A percentile compares a stretch with the other conserved stretches of the same genome.
phyloP scores from a whole-genome alignment of 2,888 invertebrate genomes.

The Euplagia quadripunctaria region DNA sequence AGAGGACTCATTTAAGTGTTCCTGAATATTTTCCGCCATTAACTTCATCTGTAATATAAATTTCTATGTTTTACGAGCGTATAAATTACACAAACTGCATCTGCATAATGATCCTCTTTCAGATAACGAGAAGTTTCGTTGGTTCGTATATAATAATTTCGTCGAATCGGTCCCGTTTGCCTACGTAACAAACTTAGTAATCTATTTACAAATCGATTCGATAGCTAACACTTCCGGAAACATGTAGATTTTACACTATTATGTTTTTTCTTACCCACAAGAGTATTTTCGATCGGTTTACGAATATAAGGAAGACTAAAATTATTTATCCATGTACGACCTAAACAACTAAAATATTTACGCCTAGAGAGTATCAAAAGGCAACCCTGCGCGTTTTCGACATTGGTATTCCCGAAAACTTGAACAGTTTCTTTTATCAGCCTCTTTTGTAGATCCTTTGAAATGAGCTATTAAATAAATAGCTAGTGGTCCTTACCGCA shows the following conservation, averaged over 20 bases:
- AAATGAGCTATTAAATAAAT: slow-evolving; percentile 69
- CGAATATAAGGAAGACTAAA: slow-evolving; percentile 13
- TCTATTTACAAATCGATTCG: neutral
- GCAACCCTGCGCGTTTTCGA: slow-evolving; percentile 44
- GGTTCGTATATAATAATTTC: slow-evolving; percentile 1
- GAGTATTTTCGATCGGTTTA: neutral
- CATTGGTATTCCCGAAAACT: slow-evolving; percentile 57
- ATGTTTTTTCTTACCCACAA: neutral
- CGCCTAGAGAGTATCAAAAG: slow-evolving; percentile 51
- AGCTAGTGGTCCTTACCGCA: slow-evolving; percentile 53
- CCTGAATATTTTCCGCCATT: slow-evolving; percentile 38
- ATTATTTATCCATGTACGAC: slow-evolving; percentile 12
- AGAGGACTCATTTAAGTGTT: slow-evolving; percentile 44
- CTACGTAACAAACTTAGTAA: neutral
- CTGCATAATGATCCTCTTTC: slow-evolving; percentile 5
- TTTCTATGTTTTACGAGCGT: slow-evolving; percentile 41
- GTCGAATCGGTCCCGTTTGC: neutral
- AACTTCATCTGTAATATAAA: slow-evolving; percentile 43
- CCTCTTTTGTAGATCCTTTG: slow-evolving; percentile 54
- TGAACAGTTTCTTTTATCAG: slow-evolving; percentile 60
- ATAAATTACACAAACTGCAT: slow-evolving; percentile 31
- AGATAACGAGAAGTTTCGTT: neutral
- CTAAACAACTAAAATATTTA: slow-evolving; percentile 52
- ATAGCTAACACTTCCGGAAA: neutral
- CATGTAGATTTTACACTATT: neutral